These are phyloP conservation scores for Oxygymnocypris stewartii DNA, from an alignment of 2,113 vertebrate species.

Conservation along the genomic window DNA sequence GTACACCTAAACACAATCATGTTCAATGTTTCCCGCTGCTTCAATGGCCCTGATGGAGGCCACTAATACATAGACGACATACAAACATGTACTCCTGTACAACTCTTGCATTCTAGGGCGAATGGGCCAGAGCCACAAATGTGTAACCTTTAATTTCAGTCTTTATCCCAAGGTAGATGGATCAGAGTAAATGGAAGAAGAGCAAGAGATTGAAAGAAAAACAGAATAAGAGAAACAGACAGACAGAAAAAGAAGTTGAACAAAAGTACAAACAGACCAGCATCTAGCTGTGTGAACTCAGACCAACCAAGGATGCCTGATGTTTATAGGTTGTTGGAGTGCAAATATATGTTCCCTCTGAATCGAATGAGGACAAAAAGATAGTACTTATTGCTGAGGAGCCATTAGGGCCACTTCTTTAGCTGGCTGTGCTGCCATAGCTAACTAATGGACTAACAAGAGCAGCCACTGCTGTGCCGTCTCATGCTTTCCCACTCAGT, in stretches of 20 bases:
- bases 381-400: constrained; percentile 95
- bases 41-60: constrained; percentile 25
- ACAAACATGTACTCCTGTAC: constrained; percentile 14
- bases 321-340: constrained; percentile 70
- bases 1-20: constrained; percentile 50
- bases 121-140: constrained; percentile 25
- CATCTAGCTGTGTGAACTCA: constrained; percentile 30
- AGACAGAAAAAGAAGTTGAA: neutral
- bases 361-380: constrained; percentile 84
- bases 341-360: constrained; percentile 70
- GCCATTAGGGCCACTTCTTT: constrained; percentile 94
- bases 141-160: constrained; percentile 33
- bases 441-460: constrained; percentile 95
- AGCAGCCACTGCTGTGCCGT: constrained; percentile 66
- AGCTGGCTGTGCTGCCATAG: constrained; percentile 86
- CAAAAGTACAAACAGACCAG: neutral
- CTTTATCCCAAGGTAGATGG: constrained; percentile 39
- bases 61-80: constrained; percentile 9
- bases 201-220: constrained; percentile 21
- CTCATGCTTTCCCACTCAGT: constrained; percentile 84
- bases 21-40: constrained; percentile 18
- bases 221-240: neutral
- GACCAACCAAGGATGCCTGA: constrained; percentile 71
- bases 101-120: constrained; percentile 16
- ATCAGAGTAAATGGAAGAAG: constrained; percentile 49